Evolutionary conservation across 1,140 invertebrate species (phyloP).

Genomic region (Plutomurus gul): DNA sequence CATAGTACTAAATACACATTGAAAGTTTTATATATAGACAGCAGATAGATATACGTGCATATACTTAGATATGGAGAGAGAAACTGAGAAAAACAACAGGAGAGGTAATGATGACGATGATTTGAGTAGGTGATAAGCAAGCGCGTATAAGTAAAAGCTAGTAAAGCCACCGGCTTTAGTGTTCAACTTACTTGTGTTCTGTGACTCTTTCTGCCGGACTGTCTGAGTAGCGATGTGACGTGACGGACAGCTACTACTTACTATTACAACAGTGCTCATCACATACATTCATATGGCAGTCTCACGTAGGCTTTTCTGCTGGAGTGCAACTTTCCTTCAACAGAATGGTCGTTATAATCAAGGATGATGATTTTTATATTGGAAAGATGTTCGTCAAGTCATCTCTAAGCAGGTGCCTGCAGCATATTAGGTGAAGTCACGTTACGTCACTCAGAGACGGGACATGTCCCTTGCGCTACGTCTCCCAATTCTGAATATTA

Average conservation of each 20-base stretch:
- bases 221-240: too few relatives aligned
- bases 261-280: too few relatives aligned
- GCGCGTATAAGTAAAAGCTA: background rate
- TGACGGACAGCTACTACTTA: too few relatives aligned
- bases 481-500: too few relatives aligned
- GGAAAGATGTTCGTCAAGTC: background rate
- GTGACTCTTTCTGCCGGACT: background rate
- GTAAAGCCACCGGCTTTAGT: slow-evolving; percentile 9
- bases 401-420: background rate
- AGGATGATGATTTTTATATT: background rate
- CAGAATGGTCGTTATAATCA: background rate
- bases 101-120: slow-evolving; percentile 39
- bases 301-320: background rate
- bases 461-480: background rate
- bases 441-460: background rate
- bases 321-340: background rate
- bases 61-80: background rate
- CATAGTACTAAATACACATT: too few relatives aligned
- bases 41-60: background rate
- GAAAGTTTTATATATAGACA: background rate
- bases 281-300: too few relatives aligned
- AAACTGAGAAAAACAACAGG: slow-evolving; percentile 11
- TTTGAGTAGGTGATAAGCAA: slow-evolving; percentile 41
- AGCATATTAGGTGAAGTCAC: background rate
- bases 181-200: background rate